phyloP scores from a whole-genome alignment of 2,797 vertebrate species.

The Danio albolineatus region DNA sequence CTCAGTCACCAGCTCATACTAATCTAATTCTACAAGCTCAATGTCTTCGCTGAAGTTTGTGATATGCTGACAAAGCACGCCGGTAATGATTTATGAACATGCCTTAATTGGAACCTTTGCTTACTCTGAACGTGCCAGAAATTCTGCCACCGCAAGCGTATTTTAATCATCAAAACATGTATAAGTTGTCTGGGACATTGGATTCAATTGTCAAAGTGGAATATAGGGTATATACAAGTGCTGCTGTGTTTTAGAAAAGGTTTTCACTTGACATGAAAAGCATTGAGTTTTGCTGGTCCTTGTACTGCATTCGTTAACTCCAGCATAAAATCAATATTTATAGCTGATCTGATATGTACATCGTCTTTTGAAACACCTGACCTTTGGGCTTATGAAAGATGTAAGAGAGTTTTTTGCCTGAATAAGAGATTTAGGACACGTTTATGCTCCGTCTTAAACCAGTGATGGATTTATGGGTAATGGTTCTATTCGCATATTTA shows the following conservation, averaged over 20 bases:
- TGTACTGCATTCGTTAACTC: neutral
- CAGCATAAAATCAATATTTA: conserved; percentile 36
- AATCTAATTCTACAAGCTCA: conserved; percentile 72
- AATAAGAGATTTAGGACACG: neutral
- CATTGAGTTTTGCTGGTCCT: neutral
- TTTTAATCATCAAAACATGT: conserved; percentile 52
- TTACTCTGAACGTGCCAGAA: conserved; percentile 57
- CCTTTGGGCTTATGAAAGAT: conserved; percentile 14
- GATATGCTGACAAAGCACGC: conserved; percentile 64
- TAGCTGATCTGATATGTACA: conserved; percentile 20
- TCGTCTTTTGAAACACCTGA: conserved; percentile 2
- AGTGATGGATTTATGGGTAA: conserved; percentile 7
- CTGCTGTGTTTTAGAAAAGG: conserved; percentile 2
- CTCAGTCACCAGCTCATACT: conserved; percentile 70
- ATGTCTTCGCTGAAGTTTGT: conserved; percentile 58
- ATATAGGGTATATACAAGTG: neutral
- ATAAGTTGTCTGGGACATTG: conserved; percentile 3
- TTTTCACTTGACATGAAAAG: conserved; percentile 13
- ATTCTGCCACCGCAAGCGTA: conserved; percentile 27
- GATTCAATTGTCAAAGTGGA: conserved; percentile 26
- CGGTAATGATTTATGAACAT: conserved; percentile 70
- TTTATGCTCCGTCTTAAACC: conserved; percentile 6
- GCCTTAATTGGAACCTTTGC: conserved; percentile 64
- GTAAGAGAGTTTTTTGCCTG: neutral
- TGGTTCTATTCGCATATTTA: neutral